Evolutionary conservation across 1,140 invertebrate species (phyloP).

Genomic region (Camponotus floridanus): DNA sequence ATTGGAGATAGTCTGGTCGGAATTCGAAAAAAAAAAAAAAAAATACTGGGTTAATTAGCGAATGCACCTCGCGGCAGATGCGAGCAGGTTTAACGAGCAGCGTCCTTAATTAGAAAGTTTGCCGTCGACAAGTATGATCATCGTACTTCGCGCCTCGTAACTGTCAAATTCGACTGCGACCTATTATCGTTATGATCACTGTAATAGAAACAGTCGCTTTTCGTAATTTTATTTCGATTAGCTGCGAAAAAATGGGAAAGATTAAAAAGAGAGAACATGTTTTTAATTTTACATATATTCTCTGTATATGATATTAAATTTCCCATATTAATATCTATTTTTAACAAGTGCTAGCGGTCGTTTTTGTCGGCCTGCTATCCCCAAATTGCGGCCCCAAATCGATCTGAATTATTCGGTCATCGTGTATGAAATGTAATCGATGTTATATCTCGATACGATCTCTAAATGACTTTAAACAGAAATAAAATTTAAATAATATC

Average conservation of each 20-base stretch:
- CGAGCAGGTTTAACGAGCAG: slow-evolving; percentile 54
- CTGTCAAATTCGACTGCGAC: slow-evolving; percentile 41
- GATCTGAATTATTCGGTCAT: slow-evolving; percentile 13
- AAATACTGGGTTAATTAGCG: slow-evolving; percentile 44
- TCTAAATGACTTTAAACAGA: neutral
- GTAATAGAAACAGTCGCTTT: slow-evolving; percentile 18
- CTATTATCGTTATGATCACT: slow-evolving; percentile 52
- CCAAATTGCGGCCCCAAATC: neutral
- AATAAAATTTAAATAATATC: neutral
- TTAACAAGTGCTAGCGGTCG: neutral
- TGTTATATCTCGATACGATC: neutral
- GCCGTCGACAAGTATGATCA: slow-evolving; percentile 46
- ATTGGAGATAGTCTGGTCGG: neutral
- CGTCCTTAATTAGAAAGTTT: slow-evolving; percentile 61
- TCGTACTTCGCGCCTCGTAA: slow-evolving; percentile 48
- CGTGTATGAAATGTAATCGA: neutral
- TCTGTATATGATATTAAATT: too few relatives aligned
- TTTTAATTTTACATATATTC: too few relatives aligned
- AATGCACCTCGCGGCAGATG: slow-evolving; percentile 35
- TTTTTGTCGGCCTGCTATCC: neutral
- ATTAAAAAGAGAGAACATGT: too few relatives aligned
- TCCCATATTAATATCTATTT: too few relatives aligned
- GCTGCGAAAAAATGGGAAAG: too few relatives aligned
- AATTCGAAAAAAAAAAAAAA: slow-evolving; percentile 47
- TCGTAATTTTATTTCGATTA: too few relatives aligned